A percentile compares a stretch with the other conserved stretches of the same genome.
Conservation (phyloP, 2,888 invertebrate genomes). For the Amorpha juglandis region DNA sequence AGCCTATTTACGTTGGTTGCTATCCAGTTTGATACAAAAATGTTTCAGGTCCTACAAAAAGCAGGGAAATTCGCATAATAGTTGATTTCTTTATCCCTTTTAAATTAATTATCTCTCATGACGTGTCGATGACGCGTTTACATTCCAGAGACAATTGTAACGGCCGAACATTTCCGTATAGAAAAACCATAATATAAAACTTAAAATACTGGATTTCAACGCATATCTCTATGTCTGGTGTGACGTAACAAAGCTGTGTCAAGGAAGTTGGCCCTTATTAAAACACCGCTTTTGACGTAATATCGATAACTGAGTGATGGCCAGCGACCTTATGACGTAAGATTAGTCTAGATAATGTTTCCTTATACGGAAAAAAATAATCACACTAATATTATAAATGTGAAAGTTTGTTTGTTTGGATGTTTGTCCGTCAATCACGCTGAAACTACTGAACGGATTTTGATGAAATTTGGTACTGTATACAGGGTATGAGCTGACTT, state of each 20-base stretch:
- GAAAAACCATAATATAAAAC: constrained; percentile 9
- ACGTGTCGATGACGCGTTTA: not conserved
- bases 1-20: too few species aligned
- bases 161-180: not conserved
- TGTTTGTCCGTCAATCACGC: too few species aligned
- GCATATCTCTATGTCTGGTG: not conserved
- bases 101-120: too few species aligned
- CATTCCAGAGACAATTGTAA: not conserved
- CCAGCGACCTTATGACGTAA: not conserved
- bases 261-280: constrained; percentile 4
- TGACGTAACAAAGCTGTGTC: constrained; percentile 11
- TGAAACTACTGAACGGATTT: too few species aligned
- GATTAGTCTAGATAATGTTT: not conserved
- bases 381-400: too few species aligned
- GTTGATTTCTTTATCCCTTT: not conserved
- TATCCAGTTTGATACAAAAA: too few species aligned
- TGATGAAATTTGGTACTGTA: too few species aligned
- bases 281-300: not conserved
- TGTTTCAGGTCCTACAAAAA: too few species aligned
- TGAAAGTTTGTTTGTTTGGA: too few species aligned
- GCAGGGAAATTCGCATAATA: too few species aligned
- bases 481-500: too few species aligned
- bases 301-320: not conserved
- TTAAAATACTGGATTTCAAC: not conserved
- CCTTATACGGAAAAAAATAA: not conserved